phyloP scores from a whole-genome alignment of 2,113 vertebrate genomes.

The Rhinichthys klamathensis region DNA sequence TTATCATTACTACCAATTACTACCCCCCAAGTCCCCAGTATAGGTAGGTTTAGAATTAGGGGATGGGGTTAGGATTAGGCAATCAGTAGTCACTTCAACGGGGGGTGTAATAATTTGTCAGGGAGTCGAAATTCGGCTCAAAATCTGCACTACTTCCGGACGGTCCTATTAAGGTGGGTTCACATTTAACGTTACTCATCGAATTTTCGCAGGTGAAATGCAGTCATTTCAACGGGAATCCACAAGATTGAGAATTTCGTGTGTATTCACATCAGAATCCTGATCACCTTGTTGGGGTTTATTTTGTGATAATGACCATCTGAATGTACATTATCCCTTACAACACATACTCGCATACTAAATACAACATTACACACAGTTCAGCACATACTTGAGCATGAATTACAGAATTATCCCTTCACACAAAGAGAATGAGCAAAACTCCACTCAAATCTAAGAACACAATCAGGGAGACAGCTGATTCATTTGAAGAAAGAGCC shows the following conservation, averaged over 20 bases:
- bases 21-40: too few relatives aligned
- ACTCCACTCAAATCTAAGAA: background rate
- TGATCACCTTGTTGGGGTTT: too few relatives aligned
- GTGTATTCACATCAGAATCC: too few relatives aligned
- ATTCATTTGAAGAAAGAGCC: constrained; percentile 21
- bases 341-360: background rate
- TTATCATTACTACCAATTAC: too few relatives aligned
- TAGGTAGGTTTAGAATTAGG: too few relatives aligned
- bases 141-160: background rate
- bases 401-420: constrained; percentile 21
- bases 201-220: background rate
- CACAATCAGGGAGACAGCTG: constrained; percentile 4
- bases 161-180: background rate
- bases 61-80: too few relatives aligned
- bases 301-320: background rate
- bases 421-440: constrained; percentile 27
- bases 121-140: too few relatives aligned
- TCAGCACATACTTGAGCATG: constrained; percentile 16
- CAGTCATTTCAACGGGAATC: background rate
- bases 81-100: too few relatives aligned
- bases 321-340: background rate
- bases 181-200: background rate
- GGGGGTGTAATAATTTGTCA: too few relatives aligned
- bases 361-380: constrained; percentile 22
- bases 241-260: too few relatives aligned